phyloP scores from a whole-genome alignment of 1,140 invertebrate species.

The Stegodyphus dumicola region DNA sequence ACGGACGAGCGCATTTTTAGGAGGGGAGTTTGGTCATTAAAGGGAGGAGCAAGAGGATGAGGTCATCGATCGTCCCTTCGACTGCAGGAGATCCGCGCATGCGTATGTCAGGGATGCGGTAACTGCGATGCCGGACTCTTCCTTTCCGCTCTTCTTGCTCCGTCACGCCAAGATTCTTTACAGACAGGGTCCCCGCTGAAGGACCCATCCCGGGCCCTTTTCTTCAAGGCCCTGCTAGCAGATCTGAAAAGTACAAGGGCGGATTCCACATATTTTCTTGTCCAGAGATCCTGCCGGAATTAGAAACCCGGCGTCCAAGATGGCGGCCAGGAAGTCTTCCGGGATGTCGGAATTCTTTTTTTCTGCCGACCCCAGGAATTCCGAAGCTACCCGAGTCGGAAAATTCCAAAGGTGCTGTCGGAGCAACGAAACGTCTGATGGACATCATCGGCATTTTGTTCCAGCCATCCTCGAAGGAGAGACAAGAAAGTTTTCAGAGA shows the following conservation, averaged over 20 bases:
- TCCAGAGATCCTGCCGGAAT: background rate
- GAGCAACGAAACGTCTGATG: background rate
- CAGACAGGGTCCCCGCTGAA: background rate
- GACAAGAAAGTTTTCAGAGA: background rate
- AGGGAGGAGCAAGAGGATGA: background rate
- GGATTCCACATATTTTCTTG: background rate
- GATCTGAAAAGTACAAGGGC: no score
- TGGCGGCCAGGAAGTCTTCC: constrained; percentile 14
- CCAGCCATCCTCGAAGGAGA: background rate
- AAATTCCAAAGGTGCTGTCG: background rate
- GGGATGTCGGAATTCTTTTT: background rate
- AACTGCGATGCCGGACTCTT: constrained; percentile 42
- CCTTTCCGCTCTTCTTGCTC: background rate
- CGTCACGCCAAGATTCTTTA: constrained; percentile 4
- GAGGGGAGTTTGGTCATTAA: background rate
- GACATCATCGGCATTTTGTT: background rate
- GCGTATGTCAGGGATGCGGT: constrained; percentile 39
- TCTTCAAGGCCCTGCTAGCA: no score
- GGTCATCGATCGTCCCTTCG: constrained; percentile 55
- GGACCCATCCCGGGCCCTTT: background rate
- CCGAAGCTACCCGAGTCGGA: background rate
- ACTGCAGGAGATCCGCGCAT: constrained; percentile 35
- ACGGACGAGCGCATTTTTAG: background rate
- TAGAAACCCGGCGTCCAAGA: constrained; percentile 25
- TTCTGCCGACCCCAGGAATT: background rate